phyloP scores from a whole-genome alignment of 2,113 vertebrate genomes.

The Myocastor coypus region DNA sequence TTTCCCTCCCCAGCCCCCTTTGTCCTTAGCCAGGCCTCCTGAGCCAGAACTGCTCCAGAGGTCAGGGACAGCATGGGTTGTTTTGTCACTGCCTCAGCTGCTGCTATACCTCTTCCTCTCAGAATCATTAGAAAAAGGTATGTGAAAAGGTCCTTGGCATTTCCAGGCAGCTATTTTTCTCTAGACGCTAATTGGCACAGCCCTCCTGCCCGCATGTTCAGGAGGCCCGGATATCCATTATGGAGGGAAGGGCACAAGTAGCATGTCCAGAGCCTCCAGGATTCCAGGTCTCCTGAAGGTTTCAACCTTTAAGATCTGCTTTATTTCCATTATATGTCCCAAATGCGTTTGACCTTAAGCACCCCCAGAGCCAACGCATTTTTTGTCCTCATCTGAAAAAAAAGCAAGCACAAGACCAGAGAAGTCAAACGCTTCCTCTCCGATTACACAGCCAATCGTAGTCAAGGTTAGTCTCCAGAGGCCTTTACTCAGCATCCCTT shows the following conservation, averaged over 20 bases:
- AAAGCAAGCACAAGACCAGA: neutral
- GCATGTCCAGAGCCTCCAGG: neutral
- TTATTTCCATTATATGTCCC: neutral
- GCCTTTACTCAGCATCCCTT: neutral
- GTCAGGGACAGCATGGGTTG: neutral
- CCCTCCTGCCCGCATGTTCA: neutral
- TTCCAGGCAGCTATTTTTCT: constrained; percentile 65
- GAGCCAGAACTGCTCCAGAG: neutral
- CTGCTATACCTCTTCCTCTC: neutral
- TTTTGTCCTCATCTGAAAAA: neutral
- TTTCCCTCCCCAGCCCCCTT: neutral
- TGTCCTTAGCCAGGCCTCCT: neutral
- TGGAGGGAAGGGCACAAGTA: neutral
- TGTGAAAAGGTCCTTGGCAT: constrained; percentile 56
- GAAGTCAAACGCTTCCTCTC: neutral
- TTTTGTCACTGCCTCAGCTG: neutral
- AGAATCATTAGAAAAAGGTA: constrained; percentile 31
- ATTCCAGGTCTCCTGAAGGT: no score
- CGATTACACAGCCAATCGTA: neutral
- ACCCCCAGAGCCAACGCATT: neutral
- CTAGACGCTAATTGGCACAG: constrained; percentile 4
- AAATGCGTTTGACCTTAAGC: neutral
- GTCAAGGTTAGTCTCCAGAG: no score
- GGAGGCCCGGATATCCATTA: neutral
- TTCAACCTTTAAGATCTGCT: neutral